phyloP scores from a whole-genome alignment of 2,797 vertebrate species.

The Alosa sapidissima region DNA sequence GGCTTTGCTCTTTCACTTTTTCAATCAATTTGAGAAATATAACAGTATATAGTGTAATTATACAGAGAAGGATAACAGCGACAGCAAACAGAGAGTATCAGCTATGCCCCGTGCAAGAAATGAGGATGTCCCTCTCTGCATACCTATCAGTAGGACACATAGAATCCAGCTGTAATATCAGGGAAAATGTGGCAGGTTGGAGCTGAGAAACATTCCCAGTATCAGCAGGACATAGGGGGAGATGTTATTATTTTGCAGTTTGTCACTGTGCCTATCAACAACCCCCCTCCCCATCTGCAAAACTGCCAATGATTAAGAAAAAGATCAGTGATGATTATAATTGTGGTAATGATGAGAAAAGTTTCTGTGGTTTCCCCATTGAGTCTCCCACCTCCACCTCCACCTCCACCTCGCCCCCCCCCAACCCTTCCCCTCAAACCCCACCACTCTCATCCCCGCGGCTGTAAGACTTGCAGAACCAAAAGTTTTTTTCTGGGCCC shows the following conservation, averaged over 20 bases:
- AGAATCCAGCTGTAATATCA: neutral
- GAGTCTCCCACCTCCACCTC: conserved; percentile 60
- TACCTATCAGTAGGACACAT: neutral
- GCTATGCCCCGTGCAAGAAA: neutral
- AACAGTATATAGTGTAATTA: neutral
- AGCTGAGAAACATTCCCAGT: neutral
- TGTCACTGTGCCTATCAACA: neutral
- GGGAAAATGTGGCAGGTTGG: neutral
- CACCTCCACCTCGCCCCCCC: neutral
- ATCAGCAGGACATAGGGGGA: neutral
- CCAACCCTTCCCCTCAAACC: neutral
- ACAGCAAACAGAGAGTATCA: neutral
- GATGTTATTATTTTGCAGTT: conserved; percentile 4
- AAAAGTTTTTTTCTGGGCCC: conserved; percentile 41
- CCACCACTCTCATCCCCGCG: neutral
- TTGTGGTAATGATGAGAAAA: conserved; percentile 69
- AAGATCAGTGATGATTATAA: conserved; percentile 40
- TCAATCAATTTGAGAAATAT: neutral
- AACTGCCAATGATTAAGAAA: neutral
- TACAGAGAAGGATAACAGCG: neutral
- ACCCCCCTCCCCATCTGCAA: neutral
- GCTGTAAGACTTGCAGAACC: conserved; percentile 64
- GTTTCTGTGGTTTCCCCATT: conserved; percentile 57
- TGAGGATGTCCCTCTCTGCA: neutral
- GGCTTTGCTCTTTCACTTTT: neutral